Evolutionary conservation across 1,140 invertebrate species (phyloP).

Genomic region (Zaprionus africanus): DNA sequence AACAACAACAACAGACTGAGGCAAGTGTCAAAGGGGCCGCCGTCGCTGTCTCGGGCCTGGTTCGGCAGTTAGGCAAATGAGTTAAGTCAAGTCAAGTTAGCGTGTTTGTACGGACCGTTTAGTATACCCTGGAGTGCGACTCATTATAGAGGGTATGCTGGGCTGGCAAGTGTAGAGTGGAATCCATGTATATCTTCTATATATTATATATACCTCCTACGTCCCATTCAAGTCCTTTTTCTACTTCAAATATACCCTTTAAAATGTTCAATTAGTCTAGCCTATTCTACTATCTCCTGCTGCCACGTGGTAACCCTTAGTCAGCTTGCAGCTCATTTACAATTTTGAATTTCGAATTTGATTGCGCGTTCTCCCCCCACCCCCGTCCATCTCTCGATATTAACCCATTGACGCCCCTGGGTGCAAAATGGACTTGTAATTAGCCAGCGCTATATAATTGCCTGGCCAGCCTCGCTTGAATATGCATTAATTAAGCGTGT

Average conservation of each 20-base stretch:
- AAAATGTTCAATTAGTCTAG: too few relatives aligned
- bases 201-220: not conserved
- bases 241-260: not conserved
- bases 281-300: not conserved
- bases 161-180: not conserved
- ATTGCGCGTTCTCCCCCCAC: not conserved
- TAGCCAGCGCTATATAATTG: slow-evolving; percentile 66
- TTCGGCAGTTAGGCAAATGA: slow-evolving; percentile 67
- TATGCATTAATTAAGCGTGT: slow-evolving; percentile 75
- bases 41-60: slow-evolving; percentile 31
- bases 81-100: slow-evolving; percentile 41
- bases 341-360: not conserved
- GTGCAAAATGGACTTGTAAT: slow-evolving; percentile 55
- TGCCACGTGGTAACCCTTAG: not conserved
- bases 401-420: slow-evolving; percentile 59
- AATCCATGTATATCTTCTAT: not conserved
- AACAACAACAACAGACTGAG: slow-evolving; percentile 14
- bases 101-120: slow-evolving; percentile 54
- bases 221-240: not conserved
- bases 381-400: slow-evolving; percentile 22
- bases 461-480: slow-evolving; percentile 51
- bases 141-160: not conserved
- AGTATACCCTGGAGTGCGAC: not conserved
- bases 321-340: not conserved
- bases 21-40: slow-evolving; percentile 50